Evolutionary conservation across 2,113 vertebrate species (phyloP).

Genomic region (Oncorhynchus nerka): DNA sequence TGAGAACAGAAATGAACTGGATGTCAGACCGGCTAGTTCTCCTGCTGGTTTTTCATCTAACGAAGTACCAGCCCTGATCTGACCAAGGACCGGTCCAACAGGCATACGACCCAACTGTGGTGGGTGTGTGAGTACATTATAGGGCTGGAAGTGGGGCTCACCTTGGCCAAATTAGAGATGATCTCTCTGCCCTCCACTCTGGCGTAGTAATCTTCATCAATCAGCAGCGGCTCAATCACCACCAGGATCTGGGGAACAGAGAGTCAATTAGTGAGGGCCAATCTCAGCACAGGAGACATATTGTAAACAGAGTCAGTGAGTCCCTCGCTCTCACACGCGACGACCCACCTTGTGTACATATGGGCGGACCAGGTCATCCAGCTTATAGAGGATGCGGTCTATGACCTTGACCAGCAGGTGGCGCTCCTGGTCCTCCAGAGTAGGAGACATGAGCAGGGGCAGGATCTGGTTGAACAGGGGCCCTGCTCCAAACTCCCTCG

Average conservation of each 20-base stretch:
- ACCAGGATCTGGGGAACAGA: constrained; percentile 85
- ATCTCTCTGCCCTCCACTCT: constrained; percentile 99
- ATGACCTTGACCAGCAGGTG: constrained; percentile 98
- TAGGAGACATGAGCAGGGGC: constrained; percentile 96
- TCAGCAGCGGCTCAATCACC: constrained; percentile 95
- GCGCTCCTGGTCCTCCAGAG: constrained; percentile 96
- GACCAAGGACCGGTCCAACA: constrained; percentile 58
- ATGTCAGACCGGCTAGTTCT: constrained; percentile 47
- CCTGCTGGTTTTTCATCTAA: constrained; percentile 59
- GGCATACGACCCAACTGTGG: background rate
- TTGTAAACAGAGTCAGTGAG: background rate
- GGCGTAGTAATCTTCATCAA: constrained; percentile 99
- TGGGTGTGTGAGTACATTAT: background rate
- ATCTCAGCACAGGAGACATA: background rate
- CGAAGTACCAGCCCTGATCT: constrained; percentile 63
- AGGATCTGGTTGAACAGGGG: constrained; percentile 97
- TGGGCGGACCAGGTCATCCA: constrained; percentile 95
- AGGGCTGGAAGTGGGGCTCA: constrained; percentile 51
- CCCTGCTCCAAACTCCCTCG: constrained; percentile 95
- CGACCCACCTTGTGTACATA: constrained; percentile 93
- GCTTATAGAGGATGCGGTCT: constrained; percentile 95
- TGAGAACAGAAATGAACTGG: constrained; percentile 55
- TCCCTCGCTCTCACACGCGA: background rate
- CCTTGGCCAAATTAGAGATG: constrained; percentile 99
- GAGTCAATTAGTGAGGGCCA: background rate